Conservation (phyloP, 1,140 invertebrate species). For the Drosophila asahinai region DNA sequence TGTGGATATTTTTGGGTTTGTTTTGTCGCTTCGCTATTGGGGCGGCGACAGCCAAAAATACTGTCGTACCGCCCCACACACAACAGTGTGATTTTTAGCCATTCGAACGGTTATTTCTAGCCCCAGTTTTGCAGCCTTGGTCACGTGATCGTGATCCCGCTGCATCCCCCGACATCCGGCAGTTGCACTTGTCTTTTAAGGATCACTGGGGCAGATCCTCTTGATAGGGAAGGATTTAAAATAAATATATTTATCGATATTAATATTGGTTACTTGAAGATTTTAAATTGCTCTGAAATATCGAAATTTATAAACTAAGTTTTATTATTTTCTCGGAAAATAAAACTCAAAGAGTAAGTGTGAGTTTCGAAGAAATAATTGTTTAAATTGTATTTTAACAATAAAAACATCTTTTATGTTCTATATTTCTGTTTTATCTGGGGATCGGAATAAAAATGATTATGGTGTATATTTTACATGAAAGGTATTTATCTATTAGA, state of each 20-base stretch:
- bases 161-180: slow-evolving; percentile 14
- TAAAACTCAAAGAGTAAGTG: background rate
- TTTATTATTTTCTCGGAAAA: background rate
- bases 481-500: background rate
- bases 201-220: background rate
- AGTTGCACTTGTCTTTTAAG: slow-evolving; percentile 21
- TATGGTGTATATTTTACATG: background rate
- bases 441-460: background rate
- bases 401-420: too few relatives aligned
- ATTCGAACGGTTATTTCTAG: slow-evolving; percentile 32
- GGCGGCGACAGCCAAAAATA: slow-evolving; percentile 66
- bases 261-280: background rate
- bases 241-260: background rate
- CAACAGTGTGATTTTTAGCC: slow-evolving; percentile 44
- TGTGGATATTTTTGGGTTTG: slow-evolving; percentile 60
- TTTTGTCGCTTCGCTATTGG: slow-evolving; percentile 47
- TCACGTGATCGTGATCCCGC: slow-evolving; percentile 38
- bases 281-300: background rate
- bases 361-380: background rate
- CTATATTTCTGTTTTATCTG: too few relatives aligned
- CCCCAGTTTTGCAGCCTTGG: slow-evolving; percentile 40
- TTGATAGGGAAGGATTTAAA: background rate
- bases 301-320: background rate
- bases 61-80: slow-evolving; percentile 28
- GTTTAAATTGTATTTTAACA: too few relatives aligned